Percentiles rank a stretch among this genome's conserved stretches.
phyloP scores from a whole-genome alignment of 1,140 invertebrate species.

The Cyclina sinensis region DNA sequence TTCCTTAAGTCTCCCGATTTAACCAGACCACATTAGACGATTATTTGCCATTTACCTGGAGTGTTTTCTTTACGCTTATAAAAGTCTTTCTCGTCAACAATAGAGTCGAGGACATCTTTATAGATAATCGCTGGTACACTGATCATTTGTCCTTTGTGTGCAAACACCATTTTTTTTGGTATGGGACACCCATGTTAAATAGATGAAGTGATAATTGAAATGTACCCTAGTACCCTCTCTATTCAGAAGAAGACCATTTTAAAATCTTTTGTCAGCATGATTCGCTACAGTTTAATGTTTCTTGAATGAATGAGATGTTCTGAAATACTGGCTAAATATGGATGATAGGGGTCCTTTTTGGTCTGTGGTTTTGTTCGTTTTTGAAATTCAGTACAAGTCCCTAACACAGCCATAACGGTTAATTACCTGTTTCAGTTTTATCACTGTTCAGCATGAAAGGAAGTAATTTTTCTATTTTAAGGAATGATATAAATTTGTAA shows the following conservation, averaged over 20 bases:
- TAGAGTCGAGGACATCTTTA: constrained; percentile 38
- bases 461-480: not conserved
- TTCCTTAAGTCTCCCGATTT: too few relatives aligned
- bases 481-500: not conserved
- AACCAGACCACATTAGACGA: constrained; percentile 13
- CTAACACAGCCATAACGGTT: not conserved
- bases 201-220: constrained; percentile 50
- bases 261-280: not conserved
- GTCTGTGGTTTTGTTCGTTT: constrained; percentile 28
- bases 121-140: constrained; percentile 18
- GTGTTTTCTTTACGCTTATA: not conserved
- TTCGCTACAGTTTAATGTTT: constrained; percentile 15
- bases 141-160: not conserved
- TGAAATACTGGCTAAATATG: not conserved
- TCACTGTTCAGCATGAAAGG: not conserved
- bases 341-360: constrained; percentile 19
- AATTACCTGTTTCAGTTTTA: not conserved
- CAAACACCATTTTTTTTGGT: constrained; percentile 4
- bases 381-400: not conserved
- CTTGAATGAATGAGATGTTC: not conserved
- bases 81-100: constrained; percentile 7
- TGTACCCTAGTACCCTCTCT: constrained; percentile 26
- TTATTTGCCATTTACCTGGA: not conserved
- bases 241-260: not conserved
- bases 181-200: constrained; percentile 33